A percentile compares a stretch with the other conserved stretches of the same genome.
phyloP scores from a whole-genome alignment of 2,113 vertebrate genomes.

The Gnathonemus echidnorhynchus region DNA sequence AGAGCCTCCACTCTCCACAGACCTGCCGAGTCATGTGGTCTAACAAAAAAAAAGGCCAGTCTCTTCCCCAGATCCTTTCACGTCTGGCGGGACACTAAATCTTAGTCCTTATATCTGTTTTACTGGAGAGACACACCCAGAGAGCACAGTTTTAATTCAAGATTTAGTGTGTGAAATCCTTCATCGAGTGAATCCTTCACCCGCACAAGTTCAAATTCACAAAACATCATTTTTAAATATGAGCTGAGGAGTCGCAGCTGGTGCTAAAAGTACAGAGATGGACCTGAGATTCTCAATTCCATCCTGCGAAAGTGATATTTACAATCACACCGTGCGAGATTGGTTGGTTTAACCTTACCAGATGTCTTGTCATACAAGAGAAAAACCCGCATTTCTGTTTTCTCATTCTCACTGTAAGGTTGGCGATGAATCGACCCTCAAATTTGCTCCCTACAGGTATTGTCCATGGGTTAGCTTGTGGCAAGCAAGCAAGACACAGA shows the following conservation, averaged over 20 bases:
- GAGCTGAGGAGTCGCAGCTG: constrained; percentile 58
- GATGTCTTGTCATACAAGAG: constrained; percentile 56
- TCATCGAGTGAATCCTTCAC: constrained; percentile 50
- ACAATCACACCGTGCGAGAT: constrained; percentile 72
- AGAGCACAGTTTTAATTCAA: constrained; percentile 68
- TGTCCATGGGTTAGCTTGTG: constrained; percentile 68
- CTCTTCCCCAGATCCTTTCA: constrained; percentile 3
- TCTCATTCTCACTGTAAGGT: constrained; percentile 49
- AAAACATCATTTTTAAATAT: constrained; percentile 47
- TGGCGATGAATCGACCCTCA: constrained; percentile 65
- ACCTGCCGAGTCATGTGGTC: background rate
- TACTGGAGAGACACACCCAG: constrained; percentile 40
- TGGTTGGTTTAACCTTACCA: constrained; percentile 46
- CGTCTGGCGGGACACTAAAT: constrained; percentile 9
- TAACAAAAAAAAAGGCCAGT: constrained; percentile 9
- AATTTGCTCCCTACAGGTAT: constrained; percentile 61
- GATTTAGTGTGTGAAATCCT: constrained; percentile 66
- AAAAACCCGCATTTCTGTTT: constrained; percentile 47
- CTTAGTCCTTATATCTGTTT: constrained; percentile 9
- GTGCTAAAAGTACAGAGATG: constrained; percentile 60
- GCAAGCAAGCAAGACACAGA: constrained; percentile 58
- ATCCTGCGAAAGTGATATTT: constrained; percentile 72
- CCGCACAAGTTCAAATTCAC: constrained; percentile 64
- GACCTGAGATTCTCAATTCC: constrained; percentile 61
- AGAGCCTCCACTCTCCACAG: constrained; percentile 2